Percentiles rank a stretch among this genome's conserved stretches.
These are phyloP conservation scores for Hyles euphorbiae DNA, from an alignment of 1,140 invertebrate genomes.

Conservation along the genomic window DNA sequence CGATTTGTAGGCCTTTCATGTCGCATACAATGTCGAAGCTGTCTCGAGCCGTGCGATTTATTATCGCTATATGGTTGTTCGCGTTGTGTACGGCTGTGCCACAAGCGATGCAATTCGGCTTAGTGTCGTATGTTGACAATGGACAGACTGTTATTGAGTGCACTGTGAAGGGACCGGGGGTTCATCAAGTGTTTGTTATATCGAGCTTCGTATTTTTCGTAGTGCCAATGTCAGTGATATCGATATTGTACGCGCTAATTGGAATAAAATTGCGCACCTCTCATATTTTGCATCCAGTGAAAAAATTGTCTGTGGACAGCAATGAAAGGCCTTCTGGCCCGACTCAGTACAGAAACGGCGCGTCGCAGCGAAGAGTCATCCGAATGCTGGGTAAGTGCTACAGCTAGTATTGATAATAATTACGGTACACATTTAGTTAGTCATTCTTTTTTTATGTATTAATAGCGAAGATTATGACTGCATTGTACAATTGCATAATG, in stretches of 20 bases:
- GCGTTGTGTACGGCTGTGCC: constrained; percentile 87
- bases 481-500: no score
- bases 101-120: constrained; percentile 84
- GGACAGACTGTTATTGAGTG: constrained; percentile 74
- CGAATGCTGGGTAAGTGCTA: constrained; percentile 79
- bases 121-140: constrained; percentile 75
- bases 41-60: constrained; percentile 82
- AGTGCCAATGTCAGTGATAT: constrained; percentile 85
- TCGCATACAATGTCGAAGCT: constrained; percentile 90
- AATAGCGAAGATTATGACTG: no score
- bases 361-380: constrained; percentile 77
- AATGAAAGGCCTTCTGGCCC: constrained; percentile 48
- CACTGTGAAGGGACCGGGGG: constrained; percentile 73
- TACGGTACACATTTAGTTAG: no score
- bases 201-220: constrained; percentile 87
- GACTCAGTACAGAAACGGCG: constrained; percentile 73
- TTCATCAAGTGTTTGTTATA: constrained; percentile 81
- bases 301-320: constrained; percentile 54
- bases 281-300: constrained; percentile 56
- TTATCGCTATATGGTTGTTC: constrained; percentile 83
- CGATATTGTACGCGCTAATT: constrained; percentile 83
- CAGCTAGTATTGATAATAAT: no score
- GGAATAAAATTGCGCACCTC: constrained; percentile 79
- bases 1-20: constrained; percentile 94
- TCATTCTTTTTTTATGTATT: no score